Base-by-base conservation (phyloP, 2,888 invertebrate species). In the Chymomyza caudatula region DNA sequence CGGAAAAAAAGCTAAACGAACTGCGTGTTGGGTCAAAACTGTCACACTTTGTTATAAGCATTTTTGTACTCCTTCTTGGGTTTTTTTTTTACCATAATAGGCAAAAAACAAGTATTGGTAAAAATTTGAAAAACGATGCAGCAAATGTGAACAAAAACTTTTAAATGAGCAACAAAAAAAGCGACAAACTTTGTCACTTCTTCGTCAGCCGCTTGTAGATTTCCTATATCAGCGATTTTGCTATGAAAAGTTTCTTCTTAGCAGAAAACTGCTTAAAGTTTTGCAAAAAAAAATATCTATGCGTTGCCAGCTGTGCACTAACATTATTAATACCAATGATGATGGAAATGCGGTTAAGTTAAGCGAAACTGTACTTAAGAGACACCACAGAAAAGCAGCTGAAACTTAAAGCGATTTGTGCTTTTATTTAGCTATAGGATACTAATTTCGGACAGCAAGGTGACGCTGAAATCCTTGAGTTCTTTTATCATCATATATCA, bases 91-190 rank as follows among this genome's bases (percentile, higher is more conserved):
- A 66, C 58, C 69, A 73, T 72, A 69, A 57, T 66, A 66, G 71
- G 70, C 63, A 52, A 65, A 64, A 63, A 56, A 55, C 60, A 43
- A 63, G 69, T 73, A 65, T 70, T 63, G 63, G 22, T 42, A 53
- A 57, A 71, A 76, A 74, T 75, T 67, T 76, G 74, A 77, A 74
- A 82, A 74, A 71, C 68, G 66, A 73, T 55, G 69, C 63, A 56
- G 57, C 70, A 74, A 76, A 74, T 78, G 66, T 68, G 69, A 63
- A 22, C 69, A 54, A 70, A 74, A 74, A 71, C 66, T 72, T 69
- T 17, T 3, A 56, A 66, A 20, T 60, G 49, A 56, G 44, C 53
- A 60, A 52, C 13, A 64, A 63, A 59, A 55, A 29, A 42, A 44
- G 51, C 47, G 54, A 43, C 15, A 72, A 73, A 79, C 71, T 79